A percentile compares a stretch with the other conserved stretches of the same genome.
Conservation (phyloP, 2,113 vertebrate genomes). For the Colossoma macropomum region DNA sequence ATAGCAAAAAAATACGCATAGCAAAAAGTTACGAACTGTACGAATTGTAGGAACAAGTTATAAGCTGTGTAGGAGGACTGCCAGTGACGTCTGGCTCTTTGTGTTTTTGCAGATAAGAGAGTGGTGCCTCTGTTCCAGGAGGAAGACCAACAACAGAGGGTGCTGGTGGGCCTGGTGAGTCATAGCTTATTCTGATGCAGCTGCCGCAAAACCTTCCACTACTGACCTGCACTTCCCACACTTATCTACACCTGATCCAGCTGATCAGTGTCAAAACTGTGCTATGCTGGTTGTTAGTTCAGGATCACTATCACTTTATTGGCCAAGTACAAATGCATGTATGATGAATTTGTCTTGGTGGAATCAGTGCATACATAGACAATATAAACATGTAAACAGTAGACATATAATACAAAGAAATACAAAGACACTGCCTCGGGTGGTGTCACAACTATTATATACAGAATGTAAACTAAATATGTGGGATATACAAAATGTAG, state of each 20-base stretch:
- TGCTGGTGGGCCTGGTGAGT: conserved; percentile 90
- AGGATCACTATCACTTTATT: too few species aligned
- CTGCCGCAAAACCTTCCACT: background rate
- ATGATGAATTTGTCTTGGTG: too few species aligned
- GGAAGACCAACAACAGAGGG: conserved; percentile 87
- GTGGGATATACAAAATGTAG: too few species aligned
- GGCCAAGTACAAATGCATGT: too few species aligned
- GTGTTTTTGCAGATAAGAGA: conserved; percentile 84
- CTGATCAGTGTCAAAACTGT: too few species aligned
- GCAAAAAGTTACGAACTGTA: too few species aligned
- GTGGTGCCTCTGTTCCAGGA: conserved; percentile 89
- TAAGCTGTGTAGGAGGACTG: background rate
- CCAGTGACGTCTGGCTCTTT: conserved; percentile 65
- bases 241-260: background rate
- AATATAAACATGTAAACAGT: too few species aligned
- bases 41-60: background rate
- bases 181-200: background rate
- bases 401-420: too few species aligned
- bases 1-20: background rate
- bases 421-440: too few species aligned
- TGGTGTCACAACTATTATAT: too few species aligned
- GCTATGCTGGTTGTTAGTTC: background rate
- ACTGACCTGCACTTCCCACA: background rate
- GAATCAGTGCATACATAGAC: too few species aligned
- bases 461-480: too few species aligned